These are phyloP conservation scores for Gymnosoma rotundatum DNA, from an alignment of 2,888 invertebrate species.

Conservation along the genomic window DNA sequence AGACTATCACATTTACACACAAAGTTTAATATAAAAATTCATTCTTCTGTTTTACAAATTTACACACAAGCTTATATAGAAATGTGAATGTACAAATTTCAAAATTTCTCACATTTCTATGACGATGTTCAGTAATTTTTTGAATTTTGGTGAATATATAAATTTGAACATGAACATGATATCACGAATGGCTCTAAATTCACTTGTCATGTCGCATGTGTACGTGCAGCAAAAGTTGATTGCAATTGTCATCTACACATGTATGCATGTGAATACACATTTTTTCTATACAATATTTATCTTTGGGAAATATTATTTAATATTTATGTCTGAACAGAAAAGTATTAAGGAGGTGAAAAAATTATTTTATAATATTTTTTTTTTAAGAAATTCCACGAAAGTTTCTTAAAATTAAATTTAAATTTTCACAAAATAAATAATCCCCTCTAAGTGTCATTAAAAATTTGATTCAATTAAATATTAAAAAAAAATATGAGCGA, in stretches of 20 bases:
- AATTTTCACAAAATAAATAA: no score
- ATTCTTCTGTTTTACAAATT: slow-evolving; percentile 34
- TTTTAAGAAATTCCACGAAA: no score
- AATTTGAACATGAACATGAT: slow-evolving; percentile 38
- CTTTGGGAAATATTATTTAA: neutral
- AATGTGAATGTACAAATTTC: slow-evolving; percentile 11
- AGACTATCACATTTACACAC: neutral
- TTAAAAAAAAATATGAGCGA: no score
- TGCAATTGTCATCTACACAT: slow-evolving; percentile 63
- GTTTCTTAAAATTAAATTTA: no score
- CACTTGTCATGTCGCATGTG: slow-evolving; percentile 70
- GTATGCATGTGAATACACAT: neutral
- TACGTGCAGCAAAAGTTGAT: slow-evolving; percentile 71
- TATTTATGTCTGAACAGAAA: neutral
- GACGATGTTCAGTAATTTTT: neutral
- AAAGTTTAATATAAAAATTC: no score
- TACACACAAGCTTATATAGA: neutral
- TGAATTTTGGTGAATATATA: slow-evolving; percentile 23
- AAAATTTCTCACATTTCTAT: slow-evolving; percentile 1
- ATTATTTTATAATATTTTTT: neutral
- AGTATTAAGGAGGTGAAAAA: slow-evolving; percentile 2
- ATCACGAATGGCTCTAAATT: slow-evolving; percentile 69
- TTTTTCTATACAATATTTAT: neutral
- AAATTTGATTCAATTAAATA: no score
- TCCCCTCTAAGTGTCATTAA: no score